Evolutionary conservation across 2,888 invertebrate genomes (phyloP).

Genomic region (Tridacna crocea): DNA sequence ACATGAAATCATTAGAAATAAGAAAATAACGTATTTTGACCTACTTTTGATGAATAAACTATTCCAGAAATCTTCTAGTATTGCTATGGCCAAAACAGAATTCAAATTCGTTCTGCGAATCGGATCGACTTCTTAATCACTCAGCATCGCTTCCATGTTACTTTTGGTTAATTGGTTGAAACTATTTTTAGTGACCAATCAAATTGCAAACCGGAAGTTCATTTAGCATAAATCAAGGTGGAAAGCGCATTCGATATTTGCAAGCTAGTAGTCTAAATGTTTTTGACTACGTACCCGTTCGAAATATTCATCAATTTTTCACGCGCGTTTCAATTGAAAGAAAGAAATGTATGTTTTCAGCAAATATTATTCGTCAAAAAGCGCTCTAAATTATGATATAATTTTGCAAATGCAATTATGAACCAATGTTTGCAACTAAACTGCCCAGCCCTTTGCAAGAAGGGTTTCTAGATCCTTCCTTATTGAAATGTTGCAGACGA

Average conservation of each 20-base stretch:
- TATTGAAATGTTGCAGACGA: too few relatives aligned
- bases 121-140: conserved; percentile 51
- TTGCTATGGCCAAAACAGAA: background rate
- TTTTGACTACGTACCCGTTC: too few relatives aligned
- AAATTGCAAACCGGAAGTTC: conserved; percentile 20
- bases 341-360: too few relatives aligned
- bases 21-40: background rate
- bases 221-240: conserved; percentile 17
- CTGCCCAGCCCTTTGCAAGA: too few relatives aligned
- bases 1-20: background rate
- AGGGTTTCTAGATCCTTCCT: too few relatives aligned
- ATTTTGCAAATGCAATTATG: too few relatives aligned
- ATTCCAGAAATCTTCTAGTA: background rate
- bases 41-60: background rate
- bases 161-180: conserved; percentile 49
- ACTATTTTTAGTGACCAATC: conserved; percentile 55
- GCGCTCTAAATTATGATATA: too few relatives aligned
- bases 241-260: background rate
- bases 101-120: background rate
- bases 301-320: too few relatives aligned
- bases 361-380: too few relatives aligned
- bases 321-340: too few relatives aligned
- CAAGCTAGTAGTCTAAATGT: background rate
- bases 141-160: conserved; percentile 56
- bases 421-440: too few relatives aligned